phyloP scores from a whole-genome alignment of 1,140 invertebrate genomes.

The Halesus radiatus region DNA sequence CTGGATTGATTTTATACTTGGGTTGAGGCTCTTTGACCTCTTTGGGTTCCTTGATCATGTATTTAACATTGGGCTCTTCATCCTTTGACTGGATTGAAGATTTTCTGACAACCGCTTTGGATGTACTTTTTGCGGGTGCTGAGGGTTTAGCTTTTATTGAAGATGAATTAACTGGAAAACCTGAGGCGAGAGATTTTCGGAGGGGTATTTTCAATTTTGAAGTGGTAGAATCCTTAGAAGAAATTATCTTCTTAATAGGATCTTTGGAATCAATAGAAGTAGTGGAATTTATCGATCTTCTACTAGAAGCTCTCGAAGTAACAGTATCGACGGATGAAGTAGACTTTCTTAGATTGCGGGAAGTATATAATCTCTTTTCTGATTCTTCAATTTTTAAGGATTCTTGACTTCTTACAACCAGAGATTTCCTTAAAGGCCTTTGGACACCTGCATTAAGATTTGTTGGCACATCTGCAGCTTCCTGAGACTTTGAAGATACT shows the following conservation, averaged over 20 bases:
- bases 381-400: conserved; percentile 6
- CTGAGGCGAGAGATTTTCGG: neutral
- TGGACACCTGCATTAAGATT: neutral
- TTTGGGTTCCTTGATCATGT: conserved; percentile 33
- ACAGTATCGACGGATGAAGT: conserved; percentile 3
- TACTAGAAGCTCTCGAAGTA: conserved; percentile 8
- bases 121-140: neutral
- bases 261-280: conserved; percentile 26
- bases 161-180: neutral
- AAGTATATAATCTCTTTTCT: neutral
- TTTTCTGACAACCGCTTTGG: neutral
- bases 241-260: neutral
- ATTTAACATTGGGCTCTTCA: conserved; percentile 36
- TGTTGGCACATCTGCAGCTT: neutral
- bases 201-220: conserved; percentile 18
- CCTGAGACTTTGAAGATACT: neutral
- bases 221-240: neutral
- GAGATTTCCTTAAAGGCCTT: conserved; percentile 5
- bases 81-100: neutral
- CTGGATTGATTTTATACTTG: conserved; percentile 27
- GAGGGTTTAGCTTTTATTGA: neutral
- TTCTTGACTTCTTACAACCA: conserved; percentile 3
- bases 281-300: neutral
- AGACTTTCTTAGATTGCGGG: conserved; percentile 1
- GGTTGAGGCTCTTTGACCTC: no score